Base-by-base conservation (phyloP, 2,797 vertebrate species). In the Microtus californicus region DNA sequence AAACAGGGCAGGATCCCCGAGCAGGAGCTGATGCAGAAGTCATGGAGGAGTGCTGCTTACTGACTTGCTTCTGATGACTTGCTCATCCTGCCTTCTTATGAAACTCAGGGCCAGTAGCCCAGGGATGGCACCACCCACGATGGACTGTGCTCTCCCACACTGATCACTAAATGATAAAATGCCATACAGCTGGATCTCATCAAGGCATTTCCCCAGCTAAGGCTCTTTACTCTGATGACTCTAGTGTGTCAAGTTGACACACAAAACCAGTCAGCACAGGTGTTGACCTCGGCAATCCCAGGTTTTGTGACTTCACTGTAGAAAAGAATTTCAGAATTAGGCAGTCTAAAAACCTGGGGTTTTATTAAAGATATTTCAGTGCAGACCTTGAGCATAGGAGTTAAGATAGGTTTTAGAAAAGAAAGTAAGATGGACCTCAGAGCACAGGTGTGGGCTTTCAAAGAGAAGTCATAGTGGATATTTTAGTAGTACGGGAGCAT, bases 401-500 rank as follows among this genome's bases (percentile, higher is more conserved):
- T 63, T 83, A 45, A 63, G 56, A 45, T 59, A 63, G 12, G 12
- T 59, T 29, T 59, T 81, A 25, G 40, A 63, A 82, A 43, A 63
- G 21, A 65, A 63, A 83, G 81, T 43, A 83, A 34, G 27, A 11
- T 43, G 45, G 23, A 34, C n/a, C 15, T 43, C 37, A 48, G 81
- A 83, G 37, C 27, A 45, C 15, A 43, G 79, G 17, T 48, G 17
- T 85, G 61, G 6, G 29, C 5, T 48, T 43, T 67, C 43, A 65
- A 45, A 67, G 80, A 61, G 61, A 37, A 27, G 37, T 19, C 37
- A 74, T 25, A 48, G 4, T 76, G 13, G 78, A 73, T 45, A 56
- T 93, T 95, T 97, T 87, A 71, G 78, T 77, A 89, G 69, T 37
- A 61, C 29, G 54, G 74, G 86, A 88, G 43, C 4, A 73, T 85